Evolutionary conservation across 2,888 invertebrate species (phyloP).

Genomic region (Cetonia aurata): DNA sequence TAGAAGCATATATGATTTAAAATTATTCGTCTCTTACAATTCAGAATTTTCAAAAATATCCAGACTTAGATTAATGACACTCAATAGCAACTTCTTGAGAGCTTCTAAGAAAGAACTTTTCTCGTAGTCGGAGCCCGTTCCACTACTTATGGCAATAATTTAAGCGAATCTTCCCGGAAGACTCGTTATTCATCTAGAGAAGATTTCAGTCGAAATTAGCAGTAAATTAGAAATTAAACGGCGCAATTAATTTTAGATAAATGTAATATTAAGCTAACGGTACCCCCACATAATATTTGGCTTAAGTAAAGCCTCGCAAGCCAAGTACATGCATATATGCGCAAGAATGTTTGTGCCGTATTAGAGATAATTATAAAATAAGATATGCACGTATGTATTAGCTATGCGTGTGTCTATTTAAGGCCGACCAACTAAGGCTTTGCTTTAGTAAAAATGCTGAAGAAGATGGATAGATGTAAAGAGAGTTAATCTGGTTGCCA

Average conservation of each 20-base stretch:
- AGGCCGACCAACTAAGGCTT: too few species aligned
- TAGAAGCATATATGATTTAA: too few species aligned
- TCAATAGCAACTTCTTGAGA: too few species aligned
- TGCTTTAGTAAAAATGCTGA: constrained; percentile 11
- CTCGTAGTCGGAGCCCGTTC: neutral
- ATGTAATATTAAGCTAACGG: constrained; percentile 41
- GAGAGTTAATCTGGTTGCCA: constrained; percentile 19
- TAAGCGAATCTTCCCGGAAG: neutral
- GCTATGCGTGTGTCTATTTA: neutral
- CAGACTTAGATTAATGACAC: too few species aligned
- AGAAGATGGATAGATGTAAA: constrained; percentile 10
- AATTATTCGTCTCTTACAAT: too few species aligned
- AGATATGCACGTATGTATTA: constrained; percentile 7
- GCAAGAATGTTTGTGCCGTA: constrained; percentile 1
- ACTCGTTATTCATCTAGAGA: constrained; percentile 19
- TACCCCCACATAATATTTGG: constrained; percentile 30
- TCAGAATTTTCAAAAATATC: too few species aligned
- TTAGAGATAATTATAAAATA: constrained; percentile 22
- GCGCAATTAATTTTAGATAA: constrained; percentile 41
- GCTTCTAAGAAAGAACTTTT: too few species aligned
- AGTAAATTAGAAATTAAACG: constrained; percentile 41
- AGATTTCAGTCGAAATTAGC: constrained; percentile 33
- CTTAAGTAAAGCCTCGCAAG: constrained; percentile 8
- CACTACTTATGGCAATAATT: constrained; percentile 10
- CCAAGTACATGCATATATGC: neutral